phyloP scores from a whole-genome alignment of 2,797 vertebrate genomes.

The Sebastes vulpes region DNA sequence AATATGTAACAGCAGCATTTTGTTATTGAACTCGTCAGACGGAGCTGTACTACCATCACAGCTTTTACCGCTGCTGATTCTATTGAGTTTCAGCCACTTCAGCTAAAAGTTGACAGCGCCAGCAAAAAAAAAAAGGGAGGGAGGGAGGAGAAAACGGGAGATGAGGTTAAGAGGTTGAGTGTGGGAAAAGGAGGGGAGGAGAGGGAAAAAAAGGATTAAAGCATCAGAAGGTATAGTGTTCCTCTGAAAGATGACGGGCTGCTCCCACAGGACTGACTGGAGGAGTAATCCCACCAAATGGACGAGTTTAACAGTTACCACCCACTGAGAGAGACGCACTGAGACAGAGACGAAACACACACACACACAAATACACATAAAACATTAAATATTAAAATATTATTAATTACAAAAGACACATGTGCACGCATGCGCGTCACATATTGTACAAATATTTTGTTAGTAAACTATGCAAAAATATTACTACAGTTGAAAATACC shows the following conservation, averaged over 20 bases:
- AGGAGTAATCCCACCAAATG: slow-evolving; percentile 79
- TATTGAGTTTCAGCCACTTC: slow-evolving; percentile 60
- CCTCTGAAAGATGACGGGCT: slow-evolving; percentile 68
- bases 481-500: background rate
- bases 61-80: slow-evolving; percentile 36
- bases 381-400: background rate
- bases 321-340: slow-evolving; percentile 63
- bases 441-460: background rate
- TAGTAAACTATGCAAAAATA: background rate
- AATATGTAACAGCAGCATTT: slow-evolving; percentile 7
- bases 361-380: background rate
- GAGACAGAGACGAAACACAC: background rate
- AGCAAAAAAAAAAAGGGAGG: slow-evolving; percentile 26
- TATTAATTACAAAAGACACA: background rate
- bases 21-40: slow-evolving; percentile 5
- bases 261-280: slow-evolving; percentile 69
- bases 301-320: slow-evolving; percentile 78
- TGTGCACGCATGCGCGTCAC: background rate
- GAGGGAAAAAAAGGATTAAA: slow-evolving; percentile 69
- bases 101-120: slow-evolving; percentile 69
- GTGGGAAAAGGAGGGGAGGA: slow-evolving; percentile 62
- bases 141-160: slow-evolving; percentile 27
- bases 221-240: slow-evolving; percentile 76
- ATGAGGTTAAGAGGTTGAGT: slow-evolving; percentile 72
- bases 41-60: slow-evolving; percentile 24